Evolutionary conservation across 1,140 invertebrate genomes (phyloP).

Genomic region (Eciton burchellii): DNA sequence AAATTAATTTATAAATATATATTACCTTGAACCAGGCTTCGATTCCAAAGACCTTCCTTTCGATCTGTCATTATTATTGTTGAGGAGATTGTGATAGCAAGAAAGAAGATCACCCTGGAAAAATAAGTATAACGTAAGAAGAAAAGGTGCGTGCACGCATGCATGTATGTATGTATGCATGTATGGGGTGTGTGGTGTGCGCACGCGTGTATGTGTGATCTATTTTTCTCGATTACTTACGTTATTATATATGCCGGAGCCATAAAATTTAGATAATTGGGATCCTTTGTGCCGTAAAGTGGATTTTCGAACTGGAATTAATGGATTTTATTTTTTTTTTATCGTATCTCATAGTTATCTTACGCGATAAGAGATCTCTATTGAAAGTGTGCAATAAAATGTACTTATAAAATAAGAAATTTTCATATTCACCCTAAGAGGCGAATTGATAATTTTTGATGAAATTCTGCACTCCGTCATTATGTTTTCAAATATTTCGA

Average conservation of each 20-base stretch:
- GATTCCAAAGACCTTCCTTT: conserved; percentile 91
- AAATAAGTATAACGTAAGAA: conserved; percentile 15
- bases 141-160: not conserved
- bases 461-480: conserved; percentile 87
- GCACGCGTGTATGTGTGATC: conserved; percentile 7
- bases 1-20: not conserved
- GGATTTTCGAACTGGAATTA: conserved; percentile 88
- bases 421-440: conserved; percentile 82
- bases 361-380: too few relatives aligned
- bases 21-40: conserved; percentile 91
- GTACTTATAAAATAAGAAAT: not conserved
- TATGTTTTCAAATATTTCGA: conserved; percentile 86
- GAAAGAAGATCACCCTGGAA: conserved; percentile 91
- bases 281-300: conserved; percentile 89
- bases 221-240: conserved; percentile 84
- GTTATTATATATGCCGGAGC: conserved; percentile 91
- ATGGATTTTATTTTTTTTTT: not conserved
- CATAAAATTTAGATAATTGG: conserved; percentile 90
- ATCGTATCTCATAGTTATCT: not conserved
- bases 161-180: conserved; percentile 9
- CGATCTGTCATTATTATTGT: conserved; percentile 93
- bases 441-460: conserved; percentile 86
- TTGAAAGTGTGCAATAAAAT: too few relatives aligned
- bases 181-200: too few relatives aligned
- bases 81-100: conserved; percentile 92